A percentile compares a stretch with the other conserved stretches of the same genome.
phyloP scores from a whole-genome alignment of 2,888 invertebrate species.

The Polydrusus tereticollis region DNA sequence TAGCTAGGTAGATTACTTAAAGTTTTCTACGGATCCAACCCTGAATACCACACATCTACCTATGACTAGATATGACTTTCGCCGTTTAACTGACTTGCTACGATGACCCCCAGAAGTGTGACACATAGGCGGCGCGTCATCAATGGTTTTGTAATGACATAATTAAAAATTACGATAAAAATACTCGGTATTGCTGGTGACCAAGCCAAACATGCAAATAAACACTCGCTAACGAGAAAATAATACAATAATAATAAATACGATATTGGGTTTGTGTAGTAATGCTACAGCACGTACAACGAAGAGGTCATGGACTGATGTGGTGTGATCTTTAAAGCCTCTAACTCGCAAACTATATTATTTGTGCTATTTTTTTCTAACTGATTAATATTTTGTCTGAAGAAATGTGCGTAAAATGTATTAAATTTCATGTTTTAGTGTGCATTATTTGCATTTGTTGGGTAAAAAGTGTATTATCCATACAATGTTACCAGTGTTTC shows the following conservation, averaged over 20 bases:
- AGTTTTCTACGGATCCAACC: too few species aligned
- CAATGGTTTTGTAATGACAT: not conserved
- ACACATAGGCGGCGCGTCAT: too few species aligned
- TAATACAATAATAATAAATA: not conserved
- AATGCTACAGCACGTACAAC: not conserved
- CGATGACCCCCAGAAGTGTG: too few species aligned
- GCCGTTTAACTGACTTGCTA: too few species aligned
- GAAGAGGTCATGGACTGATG: not conserved
- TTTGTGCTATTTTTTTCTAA: not conserved
- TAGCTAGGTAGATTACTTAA: too few species aligned
- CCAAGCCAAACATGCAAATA: not conserved
- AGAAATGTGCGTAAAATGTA: not conserved
- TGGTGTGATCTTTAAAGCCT: not conserved
- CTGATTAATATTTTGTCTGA: not conserved
- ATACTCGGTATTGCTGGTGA: not conserved
- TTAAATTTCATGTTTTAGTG: not conserved
- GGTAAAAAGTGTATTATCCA: not conserved
- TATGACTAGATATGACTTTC: too few species aligned
- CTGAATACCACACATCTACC: too few species aligned
- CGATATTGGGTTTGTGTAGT: not conserved
- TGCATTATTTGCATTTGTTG: not conserved
- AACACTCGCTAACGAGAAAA: not conserved
- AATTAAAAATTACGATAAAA: not conserved
- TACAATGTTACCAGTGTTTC: slow-evolving; percentile 45
- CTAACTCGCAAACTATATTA: not conserved